A percentile compares a stretch with the other conserved stretches of the same genome.
Evolutionary conservation across 2,888 invertebrate species (phyloP).

Genomic region (Ichneumon xanthorius): DNA sequence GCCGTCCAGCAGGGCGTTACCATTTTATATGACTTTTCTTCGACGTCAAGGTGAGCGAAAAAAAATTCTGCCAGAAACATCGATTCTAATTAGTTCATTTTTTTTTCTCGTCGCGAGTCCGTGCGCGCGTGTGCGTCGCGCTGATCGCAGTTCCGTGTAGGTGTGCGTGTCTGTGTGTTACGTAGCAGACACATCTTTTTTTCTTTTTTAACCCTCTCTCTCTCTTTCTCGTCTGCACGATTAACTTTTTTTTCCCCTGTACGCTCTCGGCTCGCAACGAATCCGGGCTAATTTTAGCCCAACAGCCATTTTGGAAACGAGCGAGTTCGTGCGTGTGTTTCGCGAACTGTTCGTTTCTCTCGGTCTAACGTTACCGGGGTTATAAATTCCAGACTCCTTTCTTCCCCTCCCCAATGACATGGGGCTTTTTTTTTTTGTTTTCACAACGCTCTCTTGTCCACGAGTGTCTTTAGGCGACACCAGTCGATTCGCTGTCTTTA

Average conservation of each 20-base stretch:
- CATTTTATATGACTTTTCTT: constrained; percentile 99
- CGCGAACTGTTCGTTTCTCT: constrained; percentile 56
- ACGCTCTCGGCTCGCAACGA: constrained; percentile 47
- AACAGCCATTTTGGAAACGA: constrained; percentile 82
- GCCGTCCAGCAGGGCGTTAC: constrained; percentile 95
- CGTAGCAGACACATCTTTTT: constrained; percentile 1
- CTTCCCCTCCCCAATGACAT: background rate
- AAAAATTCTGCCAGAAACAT: constrained; percentile 32
- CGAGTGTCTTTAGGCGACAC: constrained; percentile 10
- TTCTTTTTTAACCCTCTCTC: constrained; percentile 29
- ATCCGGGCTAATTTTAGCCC: constrained; percentile 79
- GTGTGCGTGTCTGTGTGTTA: background rate
- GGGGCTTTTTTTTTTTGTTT: background rate
- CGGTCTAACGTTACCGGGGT: constrained; percentile 23
- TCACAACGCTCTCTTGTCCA: background rate
- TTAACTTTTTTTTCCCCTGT: constrained; percentile 45
- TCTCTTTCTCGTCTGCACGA: constrained; percentile 35
- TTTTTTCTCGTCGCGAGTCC: background rate
- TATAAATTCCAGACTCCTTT: constrained; percentile 7
- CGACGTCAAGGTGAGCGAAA: constrained; percentile 93
- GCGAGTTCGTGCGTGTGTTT: constrained; percentile 67
- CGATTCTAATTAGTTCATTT: constrained; percentile 7
- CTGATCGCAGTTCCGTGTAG: background rate
- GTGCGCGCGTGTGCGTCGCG: background rate
- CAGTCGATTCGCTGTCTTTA: constrained; percentile 6